These are phyloP conservation scores for Plutella xylostella DNA, from an alignment of 2,888 invertebrate species.

Conservation along the genomic window DNA sequence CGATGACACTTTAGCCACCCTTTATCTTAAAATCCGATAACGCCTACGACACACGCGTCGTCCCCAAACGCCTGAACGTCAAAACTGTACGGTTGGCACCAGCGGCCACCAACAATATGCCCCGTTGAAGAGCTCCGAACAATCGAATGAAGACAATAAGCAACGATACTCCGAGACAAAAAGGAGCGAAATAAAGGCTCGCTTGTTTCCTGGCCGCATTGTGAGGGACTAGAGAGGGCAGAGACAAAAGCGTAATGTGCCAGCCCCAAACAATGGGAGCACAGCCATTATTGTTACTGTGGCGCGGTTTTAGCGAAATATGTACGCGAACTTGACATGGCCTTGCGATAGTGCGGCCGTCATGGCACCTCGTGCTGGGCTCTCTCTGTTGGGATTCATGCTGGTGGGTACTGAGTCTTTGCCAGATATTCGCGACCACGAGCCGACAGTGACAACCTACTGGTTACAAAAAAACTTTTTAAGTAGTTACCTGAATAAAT, in stretches of 20 bases:
- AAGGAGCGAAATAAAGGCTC: slow-evolving; percentile 72
- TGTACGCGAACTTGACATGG: slow-evolving; percentile 65
- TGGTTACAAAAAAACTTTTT: no score
- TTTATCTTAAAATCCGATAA: no score
- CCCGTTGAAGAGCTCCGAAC: slow-evolving; percentile 69
- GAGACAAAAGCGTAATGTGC: slow-evolving; percentile 71
- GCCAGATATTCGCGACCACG: no score
- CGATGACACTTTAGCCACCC: no score
- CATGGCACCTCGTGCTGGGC: slow-evolving; percentile 17
- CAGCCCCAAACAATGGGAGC: slow-evolving; percentile 67
- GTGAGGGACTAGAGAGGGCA: slow-evolving; percentile 69
- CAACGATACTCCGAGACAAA: slow-evolving; percentile 72
- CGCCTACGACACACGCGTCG: no score
- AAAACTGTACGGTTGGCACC: no score
- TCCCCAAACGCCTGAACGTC: no score
- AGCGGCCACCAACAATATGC: slow-evolving; percentile 46
- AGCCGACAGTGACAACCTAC: background rate
- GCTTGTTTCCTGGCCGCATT: slow-evolving; percentile 72
- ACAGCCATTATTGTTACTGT: slow-evolving; percentile 68
- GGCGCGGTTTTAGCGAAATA: slow-evolving; percentile 61
- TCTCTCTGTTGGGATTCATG: no score
- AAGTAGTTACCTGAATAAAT: no score
- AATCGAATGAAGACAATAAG: slow-evolving; percentile 73
- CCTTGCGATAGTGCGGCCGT: slow-evolving; percentile 35
- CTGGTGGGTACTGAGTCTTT: no score